Evolutionary conservation across 2,113 vertebrate genomes (phyloP).

Genomic region (Clarias batrachus): DNA sequence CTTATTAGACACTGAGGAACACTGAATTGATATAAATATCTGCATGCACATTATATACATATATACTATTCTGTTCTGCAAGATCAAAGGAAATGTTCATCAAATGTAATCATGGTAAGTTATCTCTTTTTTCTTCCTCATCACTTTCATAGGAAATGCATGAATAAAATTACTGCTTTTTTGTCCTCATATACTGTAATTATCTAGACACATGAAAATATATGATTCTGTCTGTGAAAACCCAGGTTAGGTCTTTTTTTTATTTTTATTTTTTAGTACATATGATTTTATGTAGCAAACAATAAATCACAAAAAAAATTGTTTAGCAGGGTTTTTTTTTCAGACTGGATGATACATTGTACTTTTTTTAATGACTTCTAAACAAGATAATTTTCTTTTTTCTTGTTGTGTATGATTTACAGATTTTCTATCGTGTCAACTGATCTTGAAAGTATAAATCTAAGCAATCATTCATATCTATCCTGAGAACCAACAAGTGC

Average conservation of each 20-base stretch:
- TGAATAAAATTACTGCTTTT: not conserved
- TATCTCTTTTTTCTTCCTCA: not conserved
- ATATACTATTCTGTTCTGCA: not conserved
- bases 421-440: slow-evolving; percentile 4
- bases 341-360: too few species aligned
- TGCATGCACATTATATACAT: not conserved
- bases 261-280: too few species aligned
- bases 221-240: too few species aligned
- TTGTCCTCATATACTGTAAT: not conserved
- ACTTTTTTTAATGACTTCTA: too few species aligned
- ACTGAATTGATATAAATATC: not conserved
- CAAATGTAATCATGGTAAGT: slow-evolving; percentile 40
- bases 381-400: not conserved
- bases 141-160: not conserved
- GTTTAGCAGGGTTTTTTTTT: too few species aligned
- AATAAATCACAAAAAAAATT: too few species aligned
- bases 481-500: not conserved
- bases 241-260: too few species aligned
- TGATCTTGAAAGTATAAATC: not conserved
- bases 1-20: slow-evolving; percentile 30
- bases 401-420: slow-evolving; percentile 7
- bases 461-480: not conserved
- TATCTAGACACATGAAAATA: not conserved
- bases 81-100: slow-evolving; percentile 2
- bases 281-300: too few species aligned